These are phyloP conservation scores for Stomorhina lunata DNA, from an alignment of 2,888 invertebrate genomes.

Conservation along the genomic window DNA sequence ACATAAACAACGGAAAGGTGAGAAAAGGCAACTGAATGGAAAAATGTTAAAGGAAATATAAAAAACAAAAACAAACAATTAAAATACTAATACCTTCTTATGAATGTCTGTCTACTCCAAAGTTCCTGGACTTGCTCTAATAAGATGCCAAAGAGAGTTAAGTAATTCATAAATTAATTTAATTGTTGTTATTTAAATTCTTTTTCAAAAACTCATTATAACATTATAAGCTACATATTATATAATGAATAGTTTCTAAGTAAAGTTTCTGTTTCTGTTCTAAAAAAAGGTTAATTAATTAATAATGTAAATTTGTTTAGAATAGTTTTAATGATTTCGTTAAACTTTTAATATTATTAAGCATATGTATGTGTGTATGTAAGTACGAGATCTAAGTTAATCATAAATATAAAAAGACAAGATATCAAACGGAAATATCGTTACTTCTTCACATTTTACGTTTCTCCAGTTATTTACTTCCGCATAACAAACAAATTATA, in stretches of 20 bases:
- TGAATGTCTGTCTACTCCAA: not conserved
- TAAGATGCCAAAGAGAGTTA: not conserved
- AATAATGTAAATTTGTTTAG: too few species aligned
- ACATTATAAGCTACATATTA: too few species aligned
- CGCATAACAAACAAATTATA: conserved; percentile 45
- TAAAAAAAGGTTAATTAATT: too few species aligned
- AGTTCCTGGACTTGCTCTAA: not conserved
- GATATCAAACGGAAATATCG: conserved; percentile 15
- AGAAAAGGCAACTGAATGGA: not conserved
- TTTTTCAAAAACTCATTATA: not conserved
- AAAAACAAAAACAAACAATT: not conserved
- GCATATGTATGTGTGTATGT: too few species aligned
- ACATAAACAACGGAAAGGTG: not conserved
- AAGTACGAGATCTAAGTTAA: not conserved
- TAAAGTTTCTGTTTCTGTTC: too few species aligned
- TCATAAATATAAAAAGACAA: not conserved
- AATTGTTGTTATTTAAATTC: not conserved
- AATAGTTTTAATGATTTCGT: too few species aligned
- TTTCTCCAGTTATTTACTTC: conserved; percentile 37
- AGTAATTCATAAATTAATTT: not conserved
- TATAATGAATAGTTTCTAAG: too few species aligned
- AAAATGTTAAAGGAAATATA: not conserved
- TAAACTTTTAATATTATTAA: too few species aligned
- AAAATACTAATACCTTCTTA: too few species aligned
- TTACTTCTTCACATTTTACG: conserved; percentile 20